Evolutionary conservation across 2,888 invertebrate genomes (phyloP).

Genomic region (Drosophila barbarae): DNA sequence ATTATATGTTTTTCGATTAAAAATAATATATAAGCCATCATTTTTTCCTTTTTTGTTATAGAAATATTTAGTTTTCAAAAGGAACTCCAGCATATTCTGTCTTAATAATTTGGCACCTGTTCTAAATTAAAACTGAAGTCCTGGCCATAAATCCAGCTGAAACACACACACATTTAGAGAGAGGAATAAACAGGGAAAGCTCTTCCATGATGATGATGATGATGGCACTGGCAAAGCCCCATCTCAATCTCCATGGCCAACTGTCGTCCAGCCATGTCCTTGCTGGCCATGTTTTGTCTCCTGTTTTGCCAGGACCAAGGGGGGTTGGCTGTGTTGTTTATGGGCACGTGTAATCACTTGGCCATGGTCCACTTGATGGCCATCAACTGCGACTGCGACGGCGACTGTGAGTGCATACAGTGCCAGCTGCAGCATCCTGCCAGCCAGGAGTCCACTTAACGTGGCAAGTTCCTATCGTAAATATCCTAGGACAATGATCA

Average conservation of each 20-base stretch:
- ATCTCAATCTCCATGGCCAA: constrained; percentile 12
- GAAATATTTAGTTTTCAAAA: not conserved
- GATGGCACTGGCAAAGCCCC: constrained; percentile 36
- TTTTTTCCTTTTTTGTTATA: too few relatives aligned
- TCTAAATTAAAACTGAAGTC: constrained; percentile 68
- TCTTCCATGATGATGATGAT: constrained; percentile 16
- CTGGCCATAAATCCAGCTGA: constrained; percentile 56
- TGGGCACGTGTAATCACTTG: constrained; percentile 67
- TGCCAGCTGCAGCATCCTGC: constrained; percentile 7
- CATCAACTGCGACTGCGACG: constrained; percentile 27
- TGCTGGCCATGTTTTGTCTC: constrained; percentile 31
- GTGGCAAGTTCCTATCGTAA: constrained; percentile 3
- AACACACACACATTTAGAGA: constrained; percentile 1
- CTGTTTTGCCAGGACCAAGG: constrained; percentile 31
- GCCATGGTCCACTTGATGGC: constrained; percentile 61
- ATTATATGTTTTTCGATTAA: not conserved
- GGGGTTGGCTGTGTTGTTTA: constrained; percentile 53
- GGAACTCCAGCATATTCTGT: constrained; percentile 29
- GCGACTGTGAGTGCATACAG: constrained; percentile 8
- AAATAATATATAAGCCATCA: not conserved
- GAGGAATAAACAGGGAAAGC: not conserved
- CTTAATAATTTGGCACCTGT: constrained; percentile 64
- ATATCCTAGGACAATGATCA: constrained; percentile 4
- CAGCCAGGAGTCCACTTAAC: constrained; percentile 6
- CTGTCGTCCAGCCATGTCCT: constrained; percentile 17